Evolutionary conservation across 2,888 invertebrate genomes (phyloP).

Genomic region (Machimus atricapillus): DNA sequence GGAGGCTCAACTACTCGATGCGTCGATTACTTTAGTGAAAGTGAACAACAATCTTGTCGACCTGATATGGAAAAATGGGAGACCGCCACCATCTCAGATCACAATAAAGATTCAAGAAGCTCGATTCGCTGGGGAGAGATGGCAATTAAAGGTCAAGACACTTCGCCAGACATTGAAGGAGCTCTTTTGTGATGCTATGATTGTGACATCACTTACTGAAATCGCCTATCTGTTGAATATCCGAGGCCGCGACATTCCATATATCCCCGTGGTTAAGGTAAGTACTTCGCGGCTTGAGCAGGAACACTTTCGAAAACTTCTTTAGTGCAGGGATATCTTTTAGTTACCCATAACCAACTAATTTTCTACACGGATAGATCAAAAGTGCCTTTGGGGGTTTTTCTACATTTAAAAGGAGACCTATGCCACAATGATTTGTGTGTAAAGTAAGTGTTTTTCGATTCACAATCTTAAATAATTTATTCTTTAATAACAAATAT

Average conservation of each 20-base stretch:
- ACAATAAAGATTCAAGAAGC: constrained; percentile 68
- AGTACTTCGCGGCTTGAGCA: neutral
- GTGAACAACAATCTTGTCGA: constrained; percentile 75
- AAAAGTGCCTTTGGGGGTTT: constrained; percentile 69
- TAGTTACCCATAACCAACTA: constrained; percentile 71
- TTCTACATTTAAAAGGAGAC: constrained; percentile 66
- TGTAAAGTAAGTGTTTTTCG: constrained; percentile 67
- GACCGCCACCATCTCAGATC: constrained; percentile 66
- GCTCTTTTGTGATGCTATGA: constrained; percentile 76
- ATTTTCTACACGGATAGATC: constrained; percentile 74
- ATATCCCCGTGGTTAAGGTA: constrained; percentile 80
- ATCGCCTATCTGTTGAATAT: constrained; percentile 89
- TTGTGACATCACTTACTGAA: constrained; percentile 86
- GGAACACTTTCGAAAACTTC: constrained; percentile 43
- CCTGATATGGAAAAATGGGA: constrained; percentile 74
- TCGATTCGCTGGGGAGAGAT: constrained; percentile 70
- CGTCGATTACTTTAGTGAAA: constrained; percentile 54
- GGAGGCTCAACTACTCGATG: constrained; percentile 63
- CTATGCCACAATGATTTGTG: constrained; percentile 69
- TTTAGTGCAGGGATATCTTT: constrained; percentile 69
- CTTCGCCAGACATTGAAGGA: constrained; percentile 70
- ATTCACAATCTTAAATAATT: neutral
- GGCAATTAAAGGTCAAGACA: constrained; percentile 77
- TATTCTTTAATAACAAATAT: neutral
- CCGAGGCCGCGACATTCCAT: constrained; percentile 83